Conservation (phyloP, 53 echinoderm and acorn worm species). For the Luidia sarsii region DNA sequence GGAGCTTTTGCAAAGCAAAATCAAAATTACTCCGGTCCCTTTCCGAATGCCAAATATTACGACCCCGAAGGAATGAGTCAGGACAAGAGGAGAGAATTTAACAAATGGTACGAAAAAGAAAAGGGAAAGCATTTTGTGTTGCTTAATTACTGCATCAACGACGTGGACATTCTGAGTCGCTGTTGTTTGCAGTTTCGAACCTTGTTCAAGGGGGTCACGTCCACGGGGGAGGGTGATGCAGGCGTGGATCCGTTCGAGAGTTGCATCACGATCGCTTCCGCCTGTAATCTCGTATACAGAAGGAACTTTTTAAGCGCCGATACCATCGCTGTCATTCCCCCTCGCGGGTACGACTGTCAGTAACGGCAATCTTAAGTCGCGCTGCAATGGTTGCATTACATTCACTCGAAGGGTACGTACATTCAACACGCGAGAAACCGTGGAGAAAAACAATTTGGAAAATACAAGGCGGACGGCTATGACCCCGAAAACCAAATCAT, state of each 20-base stretch:
- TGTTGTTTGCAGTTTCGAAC: conserved; percentile 38
- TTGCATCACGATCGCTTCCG: conserved; percentile 75
- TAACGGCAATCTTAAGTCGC: conserved; percentile 47
- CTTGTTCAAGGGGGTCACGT: conserved; percentile 41
- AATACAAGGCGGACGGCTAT: conserved; percentile 31
- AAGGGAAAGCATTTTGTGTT: conserved; percentile 34
- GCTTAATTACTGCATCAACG: conserved; percentile 53
- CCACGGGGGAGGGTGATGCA: background rate
- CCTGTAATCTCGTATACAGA: conserved; percentile 57
- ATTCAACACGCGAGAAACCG: conserved; percentile 48
- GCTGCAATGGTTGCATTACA: conserved; percentile 50
- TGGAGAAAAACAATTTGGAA: conserved; percentile 5
- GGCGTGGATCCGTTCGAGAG: conserved; percentile 69
- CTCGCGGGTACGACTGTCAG: conserved; percentile 32
- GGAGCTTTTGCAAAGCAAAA: conserved; percentile 8
- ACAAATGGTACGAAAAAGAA: conserved; percentile 9
- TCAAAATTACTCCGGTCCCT: conserved; percentile 31
- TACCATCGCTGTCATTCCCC: conserved; percentile 56
- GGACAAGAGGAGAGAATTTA: background rate
- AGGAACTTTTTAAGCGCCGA: conserved; percentile 46
- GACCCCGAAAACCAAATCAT: background rate
- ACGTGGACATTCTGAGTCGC: conserved; percentile 45
- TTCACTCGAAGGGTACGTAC: background rate
- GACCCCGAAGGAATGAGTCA: conserved; percentile 31
- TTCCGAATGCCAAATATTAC: conserved; percentile 10